A percentile compares a stretch with the other conserved stretches of the same genome.
phyloP scores from a whole-genome alignment of 2,797 vertebrate species.

The Pterois miles region DNA sequence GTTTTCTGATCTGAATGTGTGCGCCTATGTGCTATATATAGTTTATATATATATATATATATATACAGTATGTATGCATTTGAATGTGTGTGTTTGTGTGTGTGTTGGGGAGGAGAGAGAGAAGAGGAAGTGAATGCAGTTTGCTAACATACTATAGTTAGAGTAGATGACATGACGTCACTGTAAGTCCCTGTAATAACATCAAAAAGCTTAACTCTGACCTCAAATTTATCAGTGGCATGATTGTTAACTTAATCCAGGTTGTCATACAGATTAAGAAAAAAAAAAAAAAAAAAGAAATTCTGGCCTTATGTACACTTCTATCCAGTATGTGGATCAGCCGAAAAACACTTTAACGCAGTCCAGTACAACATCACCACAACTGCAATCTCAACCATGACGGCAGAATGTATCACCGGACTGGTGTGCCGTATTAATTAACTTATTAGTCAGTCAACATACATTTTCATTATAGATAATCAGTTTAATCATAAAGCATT shows the following conservation, averaged over 20 bases:
- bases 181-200: conserved; percentile 58
- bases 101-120: conserved; percentile 6
- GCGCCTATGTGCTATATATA: not conserved
- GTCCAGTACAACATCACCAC: not conserved
- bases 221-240: not conserved
- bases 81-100: conserved; percentile 36
- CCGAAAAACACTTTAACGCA: not conserved
- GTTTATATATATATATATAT: not conserved
- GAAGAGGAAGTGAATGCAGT: conserved; percentile 30
- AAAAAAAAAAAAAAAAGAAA: not conserved
- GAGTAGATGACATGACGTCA: conserved; percentile 39
- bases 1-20: not conserved
- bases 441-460: not conserved
- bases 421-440: no score
- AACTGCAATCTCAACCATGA: not conserved
- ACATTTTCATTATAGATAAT: not conserved
- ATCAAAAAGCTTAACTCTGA: not conserved
- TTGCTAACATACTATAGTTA: conserved; percentile 43
- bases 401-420: not conserved
- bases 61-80: conserved; percentile 26
- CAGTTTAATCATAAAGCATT: not conserved
- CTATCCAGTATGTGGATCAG: not conserved
- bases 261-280: not conserved
- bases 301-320: not conserved
- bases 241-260: not conserved